Percentiles rank a stretch among this genome's conserved stretches.
phyloP scores from a whole-genome alignment of 2,888 invertebrate species.

The Myopa tessellatipennis region DNA sequence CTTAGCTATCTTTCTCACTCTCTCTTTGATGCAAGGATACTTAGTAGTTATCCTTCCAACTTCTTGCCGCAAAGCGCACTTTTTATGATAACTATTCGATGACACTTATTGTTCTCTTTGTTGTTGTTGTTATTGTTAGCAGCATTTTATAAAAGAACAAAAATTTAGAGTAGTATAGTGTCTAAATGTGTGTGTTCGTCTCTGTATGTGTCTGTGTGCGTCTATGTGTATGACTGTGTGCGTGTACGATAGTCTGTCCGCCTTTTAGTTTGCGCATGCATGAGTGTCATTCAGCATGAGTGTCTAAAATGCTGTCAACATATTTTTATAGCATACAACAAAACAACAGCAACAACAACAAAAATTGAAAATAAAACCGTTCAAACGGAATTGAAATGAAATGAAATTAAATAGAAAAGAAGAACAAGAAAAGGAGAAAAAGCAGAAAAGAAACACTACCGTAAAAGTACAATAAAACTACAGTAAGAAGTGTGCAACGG shows the following conservation, averaged over 20 bases:
- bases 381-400: not conserved
- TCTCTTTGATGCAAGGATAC: too few relatives aligned
- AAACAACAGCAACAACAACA: not conserved
- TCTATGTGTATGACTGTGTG: not conserved
- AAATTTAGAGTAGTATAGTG: not conserved
- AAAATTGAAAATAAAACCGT: constrained; percentile 9
- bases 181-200: not conserved
- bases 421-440: not conserved
- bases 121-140: not conserved
- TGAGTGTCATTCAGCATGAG: not conserved
- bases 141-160: not conserved
- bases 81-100: constrained; percentile 3
- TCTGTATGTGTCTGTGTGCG: not conserved
- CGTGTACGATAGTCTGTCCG: not conserved
- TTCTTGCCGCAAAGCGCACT: not conserved
- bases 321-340: constrained; percentile 4
- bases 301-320: constrained; percentile 27
- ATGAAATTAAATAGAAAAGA: not conserved
- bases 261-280: not conserved
- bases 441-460: not conserved
- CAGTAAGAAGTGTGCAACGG: not conserved
- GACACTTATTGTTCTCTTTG: not conserved
- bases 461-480: not conserved
- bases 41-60: not conserved
- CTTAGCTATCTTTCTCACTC: too few relatives aligned